Evolutionary conservation across 2,888 invertebrate species (phyloP), one percentile per base, ranked within the genome.

Genomic region (Stenchaetothrips biformis): DNA sequence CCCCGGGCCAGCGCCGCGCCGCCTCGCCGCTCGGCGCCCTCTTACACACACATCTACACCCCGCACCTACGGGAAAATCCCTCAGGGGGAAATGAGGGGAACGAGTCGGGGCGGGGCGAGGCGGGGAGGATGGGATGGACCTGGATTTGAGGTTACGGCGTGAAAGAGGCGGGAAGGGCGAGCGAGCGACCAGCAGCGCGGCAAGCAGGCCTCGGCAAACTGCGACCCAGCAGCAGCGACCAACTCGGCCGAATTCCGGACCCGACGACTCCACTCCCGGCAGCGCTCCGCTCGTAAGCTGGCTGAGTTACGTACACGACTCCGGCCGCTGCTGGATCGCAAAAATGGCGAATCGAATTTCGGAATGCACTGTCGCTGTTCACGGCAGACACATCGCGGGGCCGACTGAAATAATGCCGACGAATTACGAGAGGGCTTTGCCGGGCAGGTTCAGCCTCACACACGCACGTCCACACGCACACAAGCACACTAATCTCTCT

Each of bases 41-140:
- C 67, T 21, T 11, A 11, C 67, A 25, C 67, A 7, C 67, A 7
- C 67, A 21, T 74, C 21, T 25, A 21, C 67, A 74, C 25, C 67
- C 67, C 67, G 18, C 62, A 67, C 67, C 67, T 67, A 18, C 67
- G 21, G 53, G 53, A 25, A 74, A 74, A 74, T 74, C 67, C 67
- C 67, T 74, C 67, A 7, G 67, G 67, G 67, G 67, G 67, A 59
- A 59, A 74, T 74, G 67, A 74, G 25, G 67, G 67, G 67, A 74
- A 74, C 25, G 67, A 74, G 67, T 74, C 53, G 53, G 53, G 53
- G 53, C 11, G 53, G 53, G 53, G 53, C 53, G 53, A 13, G 53
- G 53, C 53, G 53, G 53, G 53, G 11, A 4, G 53, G 9, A 37
- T 37, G 59, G 59, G 18, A 0, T 13, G 59, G 59, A 18, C 16